phyloP scores from a whole-genome alignment of 2,888 invertebrate species.

The Conomelus anceps region DNA sequence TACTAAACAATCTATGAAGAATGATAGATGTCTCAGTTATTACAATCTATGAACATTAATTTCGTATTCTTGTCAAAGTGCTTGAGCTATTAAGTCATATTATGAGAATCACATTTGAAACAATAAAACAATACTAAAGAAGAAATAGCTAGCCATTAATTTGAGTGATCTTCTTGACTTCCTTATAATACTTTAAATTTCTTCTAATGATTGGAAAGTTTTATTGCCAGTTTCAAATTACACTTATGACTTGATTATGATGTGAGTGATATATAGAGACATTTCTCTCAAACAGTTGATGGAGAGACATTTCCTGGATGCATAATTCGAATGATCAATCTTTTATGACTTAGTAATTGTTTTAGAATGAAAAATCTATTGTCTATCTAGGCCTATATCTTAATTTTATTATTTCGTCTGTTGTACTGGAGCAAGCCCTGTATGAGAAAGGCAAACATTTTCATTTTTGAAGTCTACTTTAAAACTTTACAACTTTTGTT shows the following conservation, averaged over 20 bases:
- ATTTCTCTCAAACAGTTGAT: too few species aligned
- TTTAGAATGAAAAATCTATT: too few species aligned
- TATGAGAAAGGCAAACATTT: too few species aligned
- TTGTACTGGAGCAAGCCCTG: too few species aligned
- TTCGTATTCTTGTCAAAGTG: neutral
- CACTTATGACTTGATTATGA: neutral
- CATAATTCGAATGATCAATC: neutral
- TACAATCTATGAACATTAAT: neutral
- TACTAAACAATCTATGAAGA: neutral
- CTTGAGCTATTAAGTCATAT: neutral
- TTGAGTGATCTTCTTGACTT: neutral
- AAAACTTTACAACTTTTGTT: too few species aligned
- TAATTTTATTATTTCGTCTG: too few species aligned
- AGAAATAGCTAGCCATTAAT: neutral
- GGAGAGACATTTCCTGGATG: too few species aligned
- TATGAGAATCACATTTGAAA: neutral
- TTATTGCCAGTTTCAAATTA: neutral
- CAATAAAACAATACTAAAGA: neutral
- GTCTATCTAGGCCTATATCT: too few species aligned
- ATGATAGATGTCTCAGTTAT: neutral
- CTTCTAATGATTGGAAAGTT: neutral
- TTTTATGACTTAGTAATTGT: too few species aligned
- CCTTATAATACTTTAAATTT: neutral
- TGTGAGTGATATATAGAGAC: neutral
- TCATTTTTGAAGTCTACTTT: too few species aligned